Evolutionary conservation across 1,140 invertebrate species (phyloP).

Genomic region (Adelges cooleyi): DNA sequence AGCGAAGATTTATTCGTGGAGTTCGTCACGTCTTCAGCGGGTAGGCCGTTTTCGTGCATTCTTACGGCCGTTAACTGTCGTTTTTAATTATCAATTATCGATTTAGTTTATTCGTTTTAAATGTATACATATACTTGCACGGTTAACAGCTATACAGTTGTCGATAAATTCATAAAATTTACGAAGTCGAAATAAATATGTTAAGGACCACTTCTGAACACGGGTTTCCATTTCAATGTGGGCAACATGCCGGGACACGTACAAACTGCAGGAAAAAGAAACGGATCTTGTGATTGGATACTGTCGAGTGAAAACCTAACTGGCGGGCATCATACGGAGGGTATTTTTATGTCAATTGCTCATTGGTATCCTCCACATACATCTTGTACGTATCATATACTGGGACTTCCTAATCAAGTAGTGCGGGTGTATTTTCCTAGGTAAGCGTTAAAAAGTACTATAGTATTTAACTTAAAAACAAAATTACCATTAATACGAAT

Average conservation of each 20-base stretch:
- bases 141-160: not conserved
- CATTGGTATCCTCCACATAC: slow-evolving; percentile 88
- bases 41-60: slow-evolving; percentile 36
- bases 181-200: not conserved
- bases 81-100: no score
- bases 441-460: slow-evolving; percentile 38
- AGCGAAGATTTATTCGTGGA: slow-evolving; percentile 80
- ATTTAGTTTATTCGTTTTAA: not conserved
- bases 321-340: slow-evolving; percentile 62
- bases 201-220: slow-evolving; percentile 69
- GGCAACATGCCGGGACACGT: slow-evolving; percentile 85
- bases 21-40: slow-evolving; percentile 78
- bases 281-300: slow-evolving; percentile 76
- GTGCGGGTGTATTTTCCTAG: slow-evolving; percentile 76
- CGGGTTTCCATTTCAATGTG: slow-evolving; percentile 86
- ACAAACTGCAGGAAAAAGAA: slow-evolving; percentile 65
- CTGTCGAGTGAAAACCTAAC: slow-evolving; percentile 66
- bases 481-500: no score
- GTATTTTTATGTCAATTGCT: slow-evolving; percentile 76
- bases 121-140: not conserved
- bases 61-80: no score
- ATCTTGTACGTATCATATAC: slow-evolving; percentile 77
- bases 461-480: no score
- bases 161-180: not conserved
- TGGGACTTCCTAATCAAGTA: slow-evolving; percentile 69